Conservation (phyloP, 1,140 invertebrate genomes). For the Atopsyche davidsoni region DNA sequence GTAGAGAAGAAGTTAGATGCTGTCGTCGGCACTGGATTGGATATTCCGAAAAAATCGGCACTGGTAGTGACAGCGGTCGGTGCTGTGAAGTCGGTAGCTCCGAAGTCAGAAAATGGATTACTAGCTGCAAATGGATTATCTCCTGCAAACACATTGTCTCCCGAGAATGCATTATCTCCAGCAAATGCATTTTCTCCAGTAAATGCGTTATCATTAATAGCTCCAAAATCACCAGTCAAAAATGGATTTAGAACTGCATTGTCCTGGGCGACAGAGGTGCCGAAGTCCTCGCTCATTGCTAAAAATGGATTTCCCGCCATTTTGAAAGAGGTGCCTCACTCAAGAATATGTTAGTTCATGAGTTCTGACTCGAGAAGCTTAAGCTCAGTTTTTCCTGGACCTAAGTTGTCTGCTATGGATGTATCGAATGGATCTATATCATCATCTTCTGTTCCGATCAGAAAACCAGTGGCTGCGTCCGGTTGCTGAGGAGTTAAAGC, state of each 20-base stretch:
- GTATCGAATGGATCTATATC: conserved; percentile 74
- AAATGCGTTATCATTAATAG: too few species aligned
- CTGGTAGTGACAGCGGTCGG: conserved; percentile 44
- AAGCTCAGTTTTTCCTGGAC: conserved; percentile 70
- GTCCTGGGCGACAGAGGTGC: conserved; percentile 38
- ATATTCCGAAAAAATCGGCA: conserved; percentile 39
- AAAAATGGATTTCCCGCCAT: conserved; percentile 74
- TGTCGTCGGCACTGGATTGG: conserved; percentile 34
- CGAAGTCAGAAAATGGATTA: conserved; percentile 60
- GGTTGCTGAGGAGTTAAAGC: conserved; percentile 57
- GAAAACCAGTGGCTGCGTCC: conserved; percentile 30
- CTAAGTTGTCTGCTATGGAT: conserved; percentile 65
- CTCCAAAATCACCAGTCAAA: conserved; percentile 52
- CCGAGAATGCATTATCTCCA: conserved; percentile 33
- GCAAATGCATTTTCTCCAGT: too few species aligned
- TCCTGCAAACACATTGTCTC: conserved; percentile 34
- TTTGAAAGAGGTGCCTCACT: conserved; percentile 25
- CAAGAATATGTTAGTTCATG: conserved; percentile 38
- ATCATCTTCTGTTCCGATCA: conserved; percentile 38
- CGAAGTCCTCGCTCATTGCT: conserved; percentile 60
- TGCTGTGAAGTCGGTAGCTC: conserved; percentile 45
- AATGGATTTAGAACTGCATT: conserved; percentile 64
- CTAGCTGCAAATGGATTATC: conserved; percentile 57
- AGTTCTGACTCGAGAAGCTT: conserved; percentile 70
- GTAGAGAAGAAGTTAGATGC: conserved; percentile 35